Evolutionary conservation across 2,113 vertebrate genomes (phyloP).

Genomic region (Micronycteris hirsuta): DNA sequence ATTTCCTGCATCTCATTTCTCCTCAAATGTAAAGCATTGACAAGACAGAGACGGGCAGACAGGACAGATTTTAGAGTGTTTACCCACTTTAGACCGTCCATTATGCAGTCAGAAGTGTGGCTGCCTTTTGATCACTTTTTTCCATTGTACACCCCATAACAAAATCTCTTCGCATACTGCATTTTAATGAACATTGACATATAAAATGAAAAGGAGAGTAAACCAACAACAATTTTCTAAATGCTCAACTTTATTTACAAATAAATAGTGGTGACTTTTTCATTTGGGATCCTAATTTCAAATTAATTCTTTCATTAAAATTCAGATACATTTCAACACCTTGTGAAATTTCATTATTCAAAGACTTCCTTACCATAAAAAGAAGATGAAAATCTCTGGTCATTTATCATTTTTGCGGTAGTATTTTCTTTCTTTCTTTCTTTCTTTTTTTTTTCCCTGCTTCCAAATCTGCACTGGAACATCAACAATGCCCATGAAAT

Average conservation of each 20-base stretch:
- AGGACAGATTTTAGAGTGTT: neutral
- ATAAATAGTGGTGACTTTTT: neutral
- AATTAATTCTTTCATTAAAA: slow-evolving; percentile 27
- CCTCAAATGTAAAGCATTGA: neutral
- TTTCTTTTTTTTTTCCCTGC: neutral
- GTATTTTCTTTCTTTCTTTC: neutral
- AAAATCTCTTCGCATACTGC: neutral
- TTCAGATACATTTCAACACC: neutral
- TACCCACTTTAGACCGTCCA: neutral
- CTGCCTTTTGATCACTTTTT: neutral
- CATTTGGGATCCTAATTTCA: slow-evolving; percentile 1
- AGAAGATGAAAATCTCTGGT: neutral
- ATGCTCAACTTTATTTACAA: slow-evolving; percentile 13
- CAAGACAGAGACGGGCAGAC: neutral
- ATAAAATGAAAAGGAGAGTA: neutral
- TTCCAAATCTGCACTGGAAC: neutral
- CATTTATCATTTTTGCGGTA: neutral
- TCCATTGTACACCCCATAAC: neutral
- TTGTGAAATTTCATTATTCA: neutral
- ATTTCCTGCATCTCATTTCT: neutral
- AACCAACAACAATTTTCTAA: slow-evolving; percentile 18
- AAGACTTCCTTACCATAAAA: neutral
- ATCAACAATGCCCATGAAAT: neutral
- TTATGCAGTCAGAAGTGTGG: neutral
- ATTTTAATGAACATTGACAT: neutral